Conservation (phyloP, 2,888 invertebrate genomes). For the Leuctra nigra region DNA sequence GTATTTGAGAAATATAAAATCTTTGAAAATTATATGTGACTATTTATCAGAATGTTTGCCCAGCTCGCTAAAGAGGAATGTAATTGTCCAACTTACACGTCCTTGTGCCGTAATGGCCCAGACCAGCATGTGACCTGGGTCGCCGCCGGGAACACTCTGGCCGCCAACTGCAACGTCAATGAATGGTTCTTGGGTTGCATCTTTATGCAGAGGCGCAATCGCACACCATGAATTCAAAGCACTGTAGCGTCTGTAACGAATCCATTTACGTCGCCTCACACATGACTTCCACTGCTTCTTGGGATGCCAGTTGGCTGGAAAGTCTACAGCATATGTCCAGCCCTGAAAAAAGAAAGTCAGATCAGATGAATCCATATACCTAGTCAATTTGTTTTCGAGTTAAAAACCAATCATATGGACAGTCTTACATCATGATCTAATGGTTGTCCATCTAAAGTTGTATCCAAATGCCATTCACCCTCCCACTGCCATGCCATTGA, state of each 20-base stretch:
- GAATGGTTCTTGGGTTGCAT: constrained; percentile 88
- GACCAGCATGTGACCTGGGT: constrained; percentile 66
- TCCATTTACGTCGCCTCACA: constrained; percentile 85
- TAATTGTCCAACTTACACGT: constrained; percentile 57
- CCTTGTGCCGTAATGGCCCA: constrained; percentile 94
- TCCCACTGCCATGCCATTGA: constrained; percentile 98
- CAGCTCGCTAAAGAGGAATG: too few species aligned
- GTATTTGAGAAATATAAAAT: too few species aligned
- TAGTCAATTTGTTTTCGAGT: too few species aligned
- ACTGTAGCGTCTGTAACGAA: constrained; percentile 77
- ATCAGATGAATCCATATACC: neutral
- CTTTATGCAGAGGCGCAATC: constrained; percentile 80
- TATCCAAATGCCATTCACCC: constrained; percentile 84
- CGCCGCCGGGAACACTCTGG: constrained; percentile 69
- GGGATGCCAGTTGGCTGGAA: constrained; percentile 73
- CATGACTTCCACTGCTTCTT: constrained; percentile 85
- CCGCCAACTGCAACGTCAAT: constrained; percentile 88
- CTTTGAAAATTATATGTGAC: too few species aligned
- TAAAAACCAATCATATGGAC: too few species aligned
- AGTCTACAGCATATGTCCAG: constrained; percentile 91
- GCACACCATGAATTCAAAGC: constrained; percentile 92
- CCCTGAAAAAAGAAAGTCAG: constrained; percentile 42
- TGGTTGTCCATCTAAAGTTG: constrained; percentile 77
- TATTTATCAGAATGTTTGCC: too few species aligned
- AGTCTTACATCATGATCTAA: constrained; percentile 69